Conservation (phyloP, 2,113 vertebrate species). For the Forbesichthys papilliferus region DNA sequence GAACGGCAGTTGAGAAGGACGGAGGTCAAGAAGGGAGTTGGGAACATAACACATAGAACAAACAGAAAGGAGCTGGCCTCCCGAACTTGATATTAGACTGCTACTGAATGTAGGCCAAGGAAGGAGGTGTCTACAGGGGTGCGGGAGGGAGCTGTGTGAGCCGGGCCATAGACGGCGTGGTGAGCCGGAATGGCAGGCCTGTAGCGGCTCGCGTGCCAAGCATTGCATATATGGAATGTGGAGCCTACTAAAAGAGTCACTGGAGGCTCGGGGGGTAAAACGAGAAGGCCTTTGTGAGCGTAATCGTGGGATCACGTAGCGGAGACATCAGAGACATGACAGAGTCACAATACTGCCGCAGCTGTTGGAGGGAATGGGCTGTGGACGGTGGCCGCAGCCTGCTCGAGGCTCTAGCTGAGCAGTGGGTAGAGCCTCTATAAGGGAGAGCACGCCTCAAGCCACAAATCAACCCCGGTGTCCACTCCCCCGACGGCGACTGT, state of each 20-base stretch:
- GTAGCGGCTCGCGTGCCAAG: conserved; percentile 16
- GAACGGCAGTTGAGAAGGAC: not conserved
- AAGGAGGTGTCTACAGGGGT: not conserved
- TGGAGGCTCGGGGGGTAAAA: conserved; percentile 40
- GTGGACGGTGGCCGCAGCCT: conserved; percentile 48
- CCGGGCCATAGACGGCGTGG: too few species aligned
- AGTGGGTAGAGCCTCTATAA: not conserved
- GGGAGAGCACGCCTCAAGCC: conserved; percentile 5
- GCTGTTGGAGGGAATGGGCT: conserved; percentile 63
- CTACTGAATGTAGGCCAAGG: not conserved
- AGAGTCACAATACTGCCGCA: conserved; percentile 54
- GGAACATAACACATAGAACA: not conserved
- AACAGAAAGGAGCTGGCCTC: not conserved
- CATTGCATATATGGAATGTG: conserved; percentile 43
- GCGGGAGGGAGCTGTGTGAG: conserved; percentile 25
- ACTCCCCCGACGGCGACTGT: conserved; percentile 51
- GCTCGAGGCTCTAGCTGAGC: conserved; percentile 26
- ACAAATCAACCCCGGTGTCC: conserved; percentile 37
- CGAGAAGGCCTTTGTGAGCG: conserved; percentile 55
- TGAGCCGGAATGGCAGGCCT: not conserved
- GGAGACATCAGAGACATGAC: conserved; percentile 37
- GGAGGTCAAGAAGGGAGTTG: not conserved
- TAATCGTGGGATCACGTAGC: conserved; percentile 32
- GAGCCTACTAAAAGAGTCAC: conserved; percentile 35
- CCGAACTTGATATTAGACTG: not conserved